A percentile compares a stretch with the other conserved stretches of the same genome.
Conservation (phyloP, 1,140 invertebrate species). For the Eriocheir sinensis region DNA sequence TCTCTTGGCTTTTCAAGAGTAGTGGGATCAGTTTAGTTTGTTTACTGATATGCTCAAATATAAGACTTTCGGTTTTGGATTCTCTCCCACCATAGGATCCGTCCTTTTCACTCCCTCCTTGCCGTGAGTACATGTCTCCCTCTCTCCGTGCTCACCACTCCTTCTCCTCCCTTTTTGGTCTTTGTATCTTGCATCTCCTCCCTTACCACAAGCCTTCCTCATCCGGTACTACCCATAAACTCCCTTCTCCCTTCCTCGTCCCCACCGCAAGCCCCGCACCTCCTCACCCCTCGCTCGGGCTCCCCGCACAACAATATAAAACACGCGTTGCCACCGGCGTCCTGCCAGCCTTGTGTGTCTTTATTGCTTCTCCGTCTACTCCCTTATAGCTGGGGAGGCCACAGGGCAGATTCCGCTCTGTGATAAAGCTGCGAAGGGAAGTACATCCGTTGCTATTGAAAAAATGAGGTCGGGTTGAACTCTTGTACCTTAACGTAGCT, state of each 20-base stretch:
- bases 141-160: not conserved
- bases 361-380: not conserved
- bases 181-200: not conserved
- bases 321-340: not conserved
- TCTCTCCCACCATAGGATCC: no score
- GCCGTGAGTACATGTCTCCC: not conserved
- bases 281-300: not conserved
- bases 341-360: not conserved
- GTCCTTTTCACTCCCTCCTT: slow-evolving; percentile 2
- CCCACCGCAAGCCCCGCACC: not conserved
- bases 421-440: not conserved
- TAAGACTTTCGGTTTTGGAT: no score
- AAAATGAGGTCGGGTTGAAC: not conserved
- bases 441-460: not conserved
- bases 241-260: not conserved
- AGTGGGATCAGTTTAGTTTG: no score
- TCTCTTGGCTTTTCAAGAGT: no score
- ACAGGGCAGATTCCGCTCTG: not conserved
- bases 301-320: not conserved
- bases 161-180: slow-evolving; percentile 21
- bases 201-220: not conserved
- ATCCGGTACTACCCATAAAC: not conserved
- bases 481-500: not conserved
- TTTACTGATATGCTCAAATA: no score
- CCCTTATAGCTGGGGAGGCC: not conserved